Conservation (phyloP, 2,113 vertebrate genomes). For the Ptilorrhoa leucosticta region DNA sequence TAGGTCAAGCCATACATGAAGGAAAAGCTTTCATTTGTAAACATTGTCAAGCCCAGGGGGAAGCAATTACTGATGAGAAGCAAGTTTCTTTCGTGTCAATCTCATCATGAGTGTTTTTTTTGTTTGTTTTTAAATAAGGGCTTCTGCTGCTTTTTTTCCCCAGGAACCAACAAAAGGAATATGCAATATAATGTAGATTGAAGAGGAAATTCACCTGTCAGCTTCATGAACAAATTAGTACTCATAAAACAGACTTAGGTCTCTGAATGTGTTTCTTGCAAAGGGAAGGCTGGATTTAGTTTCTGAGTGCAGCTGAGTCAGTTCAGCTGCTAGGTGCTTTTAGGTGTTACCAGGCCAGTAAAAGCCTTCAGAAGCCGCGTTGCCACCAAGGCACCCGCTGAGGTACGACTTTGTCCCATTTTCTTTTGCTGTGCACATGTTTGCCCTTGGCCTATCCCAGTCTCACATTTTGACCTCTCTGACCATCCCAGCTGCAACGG, state of each 20-base stretch:
- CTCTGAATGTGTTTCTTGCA: background rate
- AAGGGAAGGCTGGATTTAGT: background rate
- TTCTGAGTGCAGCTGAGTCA: background rate
- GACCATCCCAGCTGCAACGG: background rate
- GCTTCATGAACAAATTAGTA: background rate
- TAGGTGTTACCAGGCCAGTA: background rate
- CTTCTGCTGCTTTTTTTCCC: background rate
- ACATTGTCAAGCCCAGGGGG: background rate
- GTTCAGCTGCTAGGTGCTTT: background rate
- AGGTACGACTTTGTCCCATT: fast-evolving
- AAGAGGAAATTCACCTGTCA: background rate
- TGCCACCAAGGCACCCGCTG: background rate
- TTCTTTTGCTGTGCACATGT: fast-evolving
- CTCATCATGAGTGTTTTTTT: background rate
- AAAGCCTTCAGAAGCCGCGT: background rate
- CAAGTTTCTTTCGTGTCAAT: background rate
- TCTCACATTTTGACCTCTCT: background rate
- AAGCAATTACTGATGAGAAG: slow-evolving; percentile 44
- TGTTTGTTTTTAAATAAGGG: background rate
- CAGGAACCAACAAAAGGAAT: background rate
- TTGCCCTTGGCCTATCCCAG: background rate
- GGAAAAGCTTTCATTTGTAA: slow-evolving; percentile 43
- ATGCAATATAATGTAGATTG: background rate
- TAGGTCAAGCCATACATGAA: background rate
- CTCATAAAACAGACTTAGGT: background rate